phyloP scores from a whole-genome alignment of 2,797 vertebrate genomes.

The Esox masquinongy region DNA sequence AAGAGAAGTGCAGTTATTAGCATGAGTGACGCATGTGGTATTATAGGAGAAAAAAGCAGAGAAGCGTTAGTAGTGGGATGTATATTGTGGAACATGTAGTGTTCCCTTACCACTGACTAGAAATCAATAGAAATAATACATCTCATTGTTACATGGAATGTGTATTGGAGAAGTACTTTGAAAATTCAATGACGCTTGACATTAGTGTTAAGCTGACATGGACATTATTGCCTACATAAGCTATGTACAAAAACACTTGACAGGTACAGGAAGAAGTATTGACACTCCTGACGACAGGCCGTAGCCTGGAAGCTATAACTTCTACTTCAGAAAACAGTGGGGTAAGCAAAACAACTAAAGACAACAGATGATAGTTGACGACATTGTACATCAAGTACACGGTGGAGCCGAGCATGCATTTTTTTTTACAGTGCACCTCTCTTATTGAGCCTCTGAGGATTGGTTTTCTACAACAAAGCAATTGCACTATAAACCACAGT shows the following conservation, averaged over 20 bases:
- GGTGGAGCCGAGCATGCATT: slow-evolving; percentile 21
- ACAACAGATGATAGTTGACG: slow-evolving; percentile 20
- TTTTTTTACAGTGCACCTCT: slow-evolving; percentile 3
- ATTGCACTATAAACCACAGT: slow-evolving; percentile 57
- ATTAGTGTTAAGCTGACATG: slow-evolving; percentile 8
- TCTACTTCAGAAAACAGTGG: slow-evolving; percentile 6
- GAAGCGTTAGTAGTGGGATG: background rate
- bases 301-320: slow-evolving; percentile 15
- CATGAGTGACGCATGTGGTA: slow-evolving; percentile 23
- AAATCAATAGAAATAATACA: slow-evolving; percentile 41
- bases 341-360: slow-evolving; percentile 16
- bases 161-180: slow-evolving; percentile 23
- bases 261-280: slow-evolving; percentile 34
- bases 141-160: slow-evolving; percentile 14
- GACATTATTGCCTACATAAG: slow-evolving; percentile 23
- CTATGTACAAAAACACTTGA: slow-evolving; percentile 29
- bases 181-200: slow-evolving; percentile 29
- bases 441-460: slow-evolving; percentile 38
- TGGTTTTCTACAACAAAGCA: slow-evolving; percentile 56
- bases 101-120: slow-evolving; percentile 23
- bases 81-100: background rate
- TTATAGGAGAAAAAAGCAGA: slow-evolving; percentile 8
- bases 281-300: slow-evolving; percentile 28
- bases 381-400: slow-evolving; percentile 13
- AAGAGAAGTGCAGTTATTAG: slow-evolving; percentile 49